Evolutionary conservation across 2,888 invertebrate species (phyloP).

Genomic region (Xestia sexstrigata): DNA sequence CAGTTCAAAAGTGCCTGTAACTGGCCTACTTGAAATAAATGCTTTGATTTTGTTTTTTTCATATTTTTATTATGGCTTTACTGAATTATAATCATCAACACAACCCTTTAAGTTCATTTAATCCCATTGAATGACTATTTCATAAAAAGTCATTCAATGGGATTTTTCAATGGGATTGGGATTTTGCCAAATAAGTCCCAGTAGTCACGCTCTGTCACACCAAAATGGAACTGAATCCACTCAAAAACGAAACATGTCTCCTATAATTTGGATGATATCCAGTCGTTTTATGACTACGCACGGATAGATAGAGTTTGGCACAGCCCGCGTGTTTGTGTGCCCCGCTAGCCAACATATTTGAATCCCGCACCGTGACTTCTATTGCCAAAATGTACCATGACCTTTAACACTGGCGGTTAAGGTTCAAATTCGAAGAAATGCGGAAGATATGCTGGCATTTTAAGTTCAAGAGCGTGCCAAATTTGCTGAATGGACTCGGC

Average conservation of each 20-base stretch:
- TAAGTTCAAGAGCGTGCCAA: constrained; percentile 71
- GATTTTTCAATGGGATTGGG: too few relatives aligned
- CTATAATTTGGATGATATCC: constrained; percentile 76
- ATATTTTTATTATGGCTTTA: too few relatives aligned
- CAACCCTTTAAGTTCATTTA: too few relatives aligned
- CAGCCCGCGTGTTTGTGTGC: constrained; percentile 67
- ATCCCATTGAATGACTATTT: too few relatives aligned
- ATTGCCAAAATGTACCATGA: constrained; percentile 47
- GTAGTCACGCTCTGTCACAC: constrained; percentile 1
- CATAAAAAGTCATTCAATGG: too few relatives aligned
- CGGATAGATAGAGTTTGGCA: constrained; percentile 78
- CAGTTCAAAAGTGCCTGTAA: too few relatives aligned
- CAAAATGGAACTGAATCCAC: constrained; percentile 50
- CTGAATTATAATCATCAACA: too few relatives aligned
- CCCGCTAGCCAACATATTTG: constrained; percentile 69
- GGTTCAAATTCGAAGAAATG: constrained; percentile 61
- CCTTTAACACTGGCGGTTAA: constrained; percentile 62
- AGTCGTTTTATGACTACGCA: constrained; percentile 78
- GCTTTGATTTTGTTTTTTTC: too few relatives aligned
- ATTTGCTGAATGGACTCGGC: constrained; percentile 68
- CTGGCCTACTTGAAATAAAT: too few relatives aligned
- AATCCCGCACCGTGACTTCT: constrained; percentile 53
- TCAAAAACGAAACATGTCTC: constrained; percentile 67
- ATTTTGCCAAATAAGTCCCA: neutral
- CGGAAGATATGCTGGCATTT: constrained; percentile 50